Conservation (phyloP, 2,888 invertebrate genomes). For the Dichetophora obliterata region DNA sequence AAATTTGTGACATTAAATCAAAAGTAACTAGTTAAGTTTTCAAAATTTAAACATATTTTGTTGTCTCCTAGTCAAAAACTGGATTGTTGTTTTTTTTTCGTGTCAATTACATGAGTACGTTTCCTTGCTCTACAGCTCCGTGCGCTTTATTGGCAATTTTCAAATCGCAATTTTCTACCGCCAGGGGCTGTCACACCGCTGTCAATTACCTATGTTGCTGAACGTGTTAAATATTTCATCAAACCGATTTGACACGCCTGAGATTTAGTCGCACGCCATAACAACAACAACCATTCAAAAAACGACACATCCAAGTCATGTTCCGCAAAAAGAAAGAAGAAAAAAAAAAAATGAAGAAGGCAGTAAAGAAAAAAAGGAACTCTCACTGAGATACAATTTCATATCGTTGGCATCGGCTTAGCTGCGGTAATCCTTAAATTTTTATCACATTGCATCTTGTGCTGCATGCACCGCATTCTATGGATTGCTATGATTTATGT, state of each 20-base stretch:
- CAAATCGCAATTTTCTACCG: no score
- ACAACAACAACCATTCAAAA: background rate
- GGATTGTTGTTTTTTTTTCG: no score
- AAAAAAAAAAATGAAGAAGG: background rate
- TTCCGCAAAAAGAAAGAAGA: background rate
- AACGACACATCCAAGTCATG: background rate
- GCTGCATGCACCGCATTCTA: background rate
- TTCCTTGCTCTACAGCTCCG: no score
- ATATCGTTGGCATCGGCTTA: background rate
- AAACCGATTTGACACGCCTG: background rate
- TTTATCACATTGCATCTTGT: slow-evolving; percentile 5
- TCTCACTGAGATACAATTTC: background rate
- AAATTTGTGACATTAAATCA: background rate
- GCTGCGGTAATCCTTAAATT: slow-evolving; percentile 10
- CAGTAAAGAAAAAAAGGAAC: background rate
- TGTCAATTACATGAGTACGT: no score
- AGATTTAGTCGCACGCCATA: background rate
- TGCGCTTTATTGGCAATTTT: no score
- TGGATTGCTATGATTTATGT: background rate
- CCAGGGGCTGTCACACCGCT: background rate
- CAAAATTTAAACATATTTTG: no score
- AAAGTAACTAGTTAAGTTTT: no score
- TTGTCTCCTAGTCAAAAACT: no score
- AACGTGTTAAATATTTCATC: slow-evolving; percentile 5
- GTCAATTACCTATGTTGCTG: background rate